phyloP scores from a whole-genome alignment of 2,888 invertebrate species.

The Acrocera orbiculus region DNA sequence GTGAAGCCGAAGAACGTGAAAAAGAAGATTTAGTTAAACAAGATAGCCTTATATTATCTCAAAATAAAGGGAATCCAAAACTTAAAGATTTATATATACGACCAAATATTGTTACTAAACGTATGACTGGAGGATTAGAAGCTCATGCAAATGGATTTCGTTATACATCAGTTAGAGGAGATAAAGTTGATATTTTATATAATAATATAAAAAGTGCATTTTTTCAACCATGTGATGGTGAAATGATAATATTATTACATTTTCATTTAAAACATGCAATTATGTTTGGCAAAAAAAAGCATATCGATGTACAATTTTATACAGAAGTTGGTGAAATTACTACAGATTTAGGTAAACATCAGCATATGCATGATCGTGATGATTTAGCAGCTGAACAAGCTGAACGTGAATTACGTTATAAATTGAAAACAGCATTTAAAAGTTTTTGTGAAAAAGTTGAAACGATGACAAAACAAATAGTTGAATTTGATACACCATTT shows the following conservation, averaged over 20 bases:
- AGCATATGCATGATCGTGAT: conserved; percentile 99
- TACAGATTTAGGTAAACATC: conserved; percentile 97
- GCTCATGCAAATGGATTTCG: conserved; percentile 93
- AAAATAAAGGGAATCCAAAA: conserved; percentile 94
- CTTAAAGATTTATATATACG: conserved; percentile 94
- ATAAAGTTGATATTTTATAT: conserved; percentile 97
- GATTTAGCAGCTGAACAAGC: conserved; percentile 98
- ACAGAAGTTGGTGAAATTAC: conserved; percentile 99
- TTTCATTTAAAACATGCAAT: conserved; percentile 98
- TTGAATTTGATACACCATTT: conserved; percentile 98
- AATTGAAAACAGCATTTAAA: conserved; percentile 93
- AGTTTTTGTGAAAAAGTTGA: conserved; percentile 97
- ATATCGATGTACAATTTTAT: conserved; percentile 97
- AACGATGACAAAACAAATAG: conserved; percentile 84
- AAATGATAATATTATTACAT: conserved; percentile 98
- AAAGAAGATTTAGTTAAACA: conserved; percentile 98
- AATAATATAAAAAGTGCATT: conserved; percentile 99
- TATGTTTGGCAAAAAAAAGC: conserved; percentile 99
- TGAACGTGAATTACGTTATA: conserved; percentile 89
- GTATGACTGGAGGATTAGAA: conserved; percentile 86
- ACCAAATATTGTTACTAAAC: conserved; percentile 94
- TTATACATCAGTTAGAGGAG: conserved; percentile 97
- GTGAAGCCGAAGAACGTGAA: conserved; percentile 96
- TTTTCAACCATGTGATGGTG: conserved; percentile 97
- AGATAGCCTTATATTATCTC: conserved; percentile 82